phyloP scores from a whole-genome alignment of 1,140 invertebrate genomes.

The Phymorhynchus buccinoides region DNA sequence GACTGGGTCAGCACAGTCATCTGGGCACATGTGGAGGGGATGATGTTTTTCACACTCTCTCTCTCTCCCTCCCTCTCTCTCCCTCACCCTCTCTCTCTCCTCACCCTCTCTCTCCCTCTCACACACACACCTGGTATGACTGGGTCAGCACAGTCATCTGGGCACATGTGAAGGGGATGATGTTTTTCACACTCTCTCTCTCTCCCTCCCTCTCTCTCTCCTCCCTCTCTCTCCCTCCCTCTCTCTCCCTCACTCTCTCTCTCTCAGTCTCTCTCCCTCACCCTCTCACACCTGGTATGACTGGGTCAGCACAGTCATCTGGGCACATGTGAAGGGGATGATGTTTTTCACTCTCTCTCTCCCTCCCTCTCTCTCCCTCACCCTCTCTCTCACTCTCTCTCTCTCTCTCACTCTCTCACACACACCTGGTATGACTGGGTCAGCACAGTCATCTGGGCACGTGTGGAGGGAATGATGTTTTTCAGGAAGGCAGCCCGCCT shows the following conservation, averaged over 20 bases:
- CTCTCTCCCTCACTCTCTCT: constrained; percentile 1
- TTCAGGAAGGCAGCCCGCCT: constrained; percentile 74
- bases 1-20: too few species aligned
- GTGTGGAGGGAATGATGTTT: constrained; percentile 69
- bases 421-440: constrained; percentile 63
- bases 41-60: background rate
- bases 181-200: too few species aligned
- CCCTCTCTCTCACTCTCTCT: background rate
- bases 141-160: too few species aligned
- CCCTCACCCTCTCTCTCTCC: background rate
- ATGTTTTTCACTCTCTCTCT: too few species aligned
- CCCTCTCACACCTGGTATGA: background rate
- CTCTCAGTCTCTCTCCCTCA: background rate
- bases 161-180: too few species aligned
- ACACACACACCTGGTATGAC: background rate
- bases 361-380: background rate
- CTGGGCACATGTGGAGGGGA: too few species aligned
- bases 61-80: background rate
- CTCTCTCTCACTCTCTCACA: background rate
- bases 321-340: too few species aligned
- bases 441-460: constrained; percentile 72
- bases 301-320: too few species aligned
- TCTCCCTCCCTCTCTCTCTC: background rate
- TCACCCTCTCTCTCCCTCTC: background rate
- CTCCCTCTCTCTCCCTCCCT: background rate